phyloP scores from a whole-genome alignment of 2,888 invertebrate genomes.

The Clitarchus hookeri region DNA sequence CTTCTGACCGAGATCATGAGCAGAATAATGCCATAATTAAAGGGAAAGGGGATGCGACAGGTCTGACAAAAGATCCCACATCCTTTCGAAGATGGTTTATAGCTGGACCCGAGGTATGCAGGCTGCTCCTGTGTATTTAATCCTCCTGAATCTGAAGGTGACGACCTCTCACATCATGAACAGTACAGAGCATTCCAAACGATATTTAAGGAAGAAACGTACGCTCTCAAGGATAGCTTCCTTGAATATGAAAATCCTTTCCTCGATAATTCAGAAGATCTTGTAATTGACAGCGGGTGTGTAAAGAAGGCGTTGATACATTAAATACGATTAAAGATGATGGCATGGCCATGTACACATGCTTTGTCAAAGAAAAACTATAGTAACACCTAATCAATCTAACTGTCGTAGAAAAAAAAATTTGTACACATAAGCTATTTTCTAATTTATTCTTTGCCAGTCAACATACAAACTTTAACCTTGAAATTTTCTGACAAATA shows the following conservation, averaged over 20 bases:
- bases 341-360: neutral
- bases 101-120: slow-evolving; percentile 11
- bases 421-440: neutral
- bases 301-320: slow-evolving; percentile 5
- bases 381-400: neutral
- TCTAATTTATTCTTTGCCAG: neutral
- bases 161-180: neutral
- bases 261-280: neutral
- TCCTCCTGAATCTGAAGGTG: slow-evolving; percentile 5
- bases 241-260: slow-evolving; percentile 4
- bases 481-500: slow-evolving; percentile 16
- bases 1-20: neutral
- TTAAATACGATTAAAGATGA: neutral
- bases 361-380: neutral
- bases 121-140: neutral
- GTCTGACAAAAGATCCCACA: neutral
- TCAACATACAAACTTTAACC: neutral
- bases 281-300: neutral
- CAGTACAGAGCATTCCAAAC: neutral
- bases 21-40: too few relatives aligned
- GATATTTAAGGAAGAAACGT: neutral
- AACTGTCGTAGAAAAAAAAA: neutral
- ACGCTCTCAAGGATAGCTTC: neutral
- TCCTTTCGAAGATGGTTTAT: slow-evolving; percentile 1
- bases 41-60: too few relatives aligned